Evolutionary conservation across 2,888 invertebrate species (phyloP).

Genomic region (Pasiphila rectangulata): DNA sequence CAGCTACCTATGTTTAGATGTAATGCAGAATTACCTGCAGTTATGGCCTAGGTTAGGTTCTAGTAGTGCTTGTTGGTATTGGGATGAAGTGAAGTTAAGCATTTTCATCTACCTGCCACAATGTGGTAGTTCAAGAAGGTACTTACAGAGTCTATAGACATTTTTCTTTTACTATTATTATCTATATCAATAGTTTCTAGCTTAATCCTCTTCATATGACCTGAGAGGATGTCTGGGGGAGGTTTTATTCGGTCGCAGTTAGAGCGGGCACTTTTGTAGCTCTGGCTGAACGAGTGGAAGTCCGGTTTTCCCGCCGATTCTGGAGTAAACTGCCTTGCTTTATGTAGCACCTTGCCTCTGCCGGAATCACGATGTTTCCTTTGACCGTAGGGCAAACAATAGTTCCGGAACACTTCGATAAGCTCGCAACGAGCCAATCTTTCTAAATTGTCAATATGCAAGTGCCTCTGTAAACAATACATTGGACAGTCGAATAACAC

Average conservation of each 20-base stretch:
- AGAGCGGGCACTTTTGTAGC: constrained; percentile 36
- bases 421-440: constrained; percentile 59
- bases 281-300: constrained; percentile 31
- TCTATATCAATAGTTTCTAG: constrained; percentile 45
- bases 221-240: constrained; percentile 59
- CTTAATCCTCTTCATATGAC: constrained; percentile 67
- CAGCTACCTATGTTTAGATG: too few species aligned
- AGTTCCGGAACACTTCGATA: constrained; percentile 66
- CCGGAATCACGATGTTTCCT: constrained; percentile 67
- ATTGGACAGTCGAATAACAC: background rate
- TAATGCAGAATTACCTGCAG: too few species aligned
- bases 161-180: constrained; percentile 58
- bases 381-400: constrained; percentile 71
- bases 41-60: too few species aligned
- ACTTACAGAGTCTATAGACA: constrained; percentile 60
- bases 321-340: constrained; percentile 52
- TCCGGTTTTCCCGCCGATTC: constrained; percentile 43
- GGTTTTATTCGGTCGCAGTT: constrained; percentile 56
- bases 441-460: constrained; percentile 54
- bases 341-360: constrained; percentile 63
- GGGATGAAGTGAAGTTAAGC: too few species aligned
- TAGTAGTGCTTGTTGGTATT: too few species aligned
- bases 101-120: too few species aligned
- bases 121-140: too few species aligned
- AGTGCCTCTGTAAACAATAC: constrained; percentile 57